Conservation (phyloP, 2,888 invertebrate genomes). For the Thumatha senex region DNA sequence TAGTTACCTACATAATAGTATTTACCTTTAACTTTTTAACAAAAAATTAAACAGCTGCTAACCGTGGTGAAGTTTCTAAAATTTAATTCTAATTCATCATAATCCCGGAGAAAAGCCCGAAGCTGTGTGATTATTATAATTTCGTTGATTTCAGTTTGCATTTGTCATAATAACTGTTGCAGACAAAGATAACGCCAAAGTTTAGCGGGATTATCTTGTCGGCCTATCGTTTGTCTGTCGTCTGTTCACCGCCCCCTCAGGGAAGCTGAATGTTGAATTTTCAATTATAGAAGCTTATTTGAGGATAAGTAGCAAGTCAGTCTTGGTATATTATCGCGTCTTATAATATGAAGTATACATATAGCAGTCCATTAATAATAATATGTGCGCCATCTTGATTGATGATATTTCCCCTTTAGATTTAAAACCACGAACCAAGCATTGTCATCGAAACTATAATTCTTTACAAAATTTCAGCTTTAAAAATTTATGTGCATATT, state of each 20-base stretch:
- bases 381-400: no score
- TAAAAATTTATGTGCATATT: no score
- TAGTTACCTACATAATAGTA: no score
- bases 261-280: slow-evolving; percentile 46
- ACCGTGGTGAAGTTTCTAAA: no score
- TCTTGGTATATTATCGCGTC: slow-evolving; percentile 45
- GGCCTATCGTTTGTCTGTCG: slow-evolving; percentile 40
- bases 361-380: no score
- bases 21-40: background rate
- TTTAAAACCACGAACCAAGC: no score
- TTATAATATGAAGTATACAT: slow-evolving; percentile 17
- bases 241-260: slow-evolving; percentile 41
- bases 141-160: slow-evolving; percentile 43
- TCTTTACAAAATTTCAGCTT: no score
- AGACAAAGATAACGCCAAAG: slow-evolving; percentile 52
- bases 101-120: slow-evolving; percentile 8
- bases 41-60: background rate
- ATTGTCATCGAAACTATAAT: no score
- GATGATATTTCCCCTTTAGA: no score
- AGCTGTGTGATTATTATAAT: slow-evolving; percentile 30
- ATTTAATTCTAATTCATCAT: background rate
- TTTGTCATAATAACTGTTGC: slow-evolving; percentile 46
- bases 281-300: slow-evolving; percentile 58
- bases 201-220: slow-evolving; percentile 46
- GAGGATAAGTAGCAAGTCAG: slow-evolving; percentile 36